Percentiles rank a stretch among this genome's conserved stretches.
Conservation (phyloP, 2,113 vertebrate genomes). For the Xenopus borealis region DNA sequence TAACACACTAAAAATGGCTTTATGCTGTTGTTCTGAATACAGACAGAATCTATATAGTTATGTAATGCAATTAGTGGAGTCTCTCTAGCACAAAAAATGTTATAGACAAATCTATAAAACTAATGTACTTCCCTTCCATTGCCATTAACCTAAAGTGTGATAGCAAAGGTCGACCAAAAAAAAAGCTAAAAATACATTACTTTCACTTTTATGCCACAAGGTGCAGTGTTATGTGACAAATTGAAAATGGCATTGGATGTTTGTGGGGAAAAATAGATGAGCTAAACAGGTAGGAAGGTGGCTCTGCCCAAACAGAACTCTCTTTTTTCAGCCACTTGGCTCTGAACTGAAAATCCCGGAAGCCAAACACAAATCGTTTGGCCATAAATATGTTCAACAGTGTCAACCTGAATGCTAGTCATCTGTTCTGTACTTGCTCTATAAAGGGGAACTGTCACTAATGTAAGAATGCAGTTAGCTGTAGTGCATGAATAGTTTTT, state of each 20-base stretch:
- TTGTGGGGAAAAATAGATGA: background rate
- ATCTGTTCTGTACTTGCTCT: too few relatives aligned
- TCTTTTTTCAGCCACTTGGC: background rate
- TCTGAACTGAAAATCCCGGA: constrained; percentile 15
- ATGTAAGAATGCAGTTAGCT: too few relatives aligned
- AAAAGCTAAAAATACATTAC: background rate
- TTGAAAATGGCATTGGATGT: too few relatives aligned
- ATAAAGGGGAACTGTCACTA: too few relatives aligned
- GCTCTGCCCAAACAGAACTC: background rate
- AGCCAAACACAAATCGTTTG: constrained; percentile 9
- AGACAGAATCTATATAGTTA: background rate
- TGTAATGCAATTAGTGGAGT: constrained; percentile 10
- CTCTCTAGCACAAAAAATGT: background rate
- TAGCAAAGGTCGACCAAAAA: background rate
- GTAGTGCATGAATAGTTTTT: too few relatives aligned
- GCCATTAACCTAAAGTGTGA: constrained; percentile 5
- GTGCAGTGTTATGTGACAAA: background rate
- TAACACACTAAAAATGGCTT: background rate
- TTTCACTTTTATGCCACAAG: background rate
- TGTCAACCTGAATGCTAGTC: too few relatives aligned
- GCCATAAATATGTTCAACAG: constrained; percentile 8
- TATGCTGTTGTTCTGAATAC: background rate
- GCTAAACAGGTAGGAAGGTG: background rate
- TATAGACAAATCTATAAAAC: constrained; percentile 11
- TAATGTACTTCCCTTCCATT: background rate